Conservation (phyloP, 2,888 invertebrate genomes). For the Pandemis cinnamomeana region DNA sequence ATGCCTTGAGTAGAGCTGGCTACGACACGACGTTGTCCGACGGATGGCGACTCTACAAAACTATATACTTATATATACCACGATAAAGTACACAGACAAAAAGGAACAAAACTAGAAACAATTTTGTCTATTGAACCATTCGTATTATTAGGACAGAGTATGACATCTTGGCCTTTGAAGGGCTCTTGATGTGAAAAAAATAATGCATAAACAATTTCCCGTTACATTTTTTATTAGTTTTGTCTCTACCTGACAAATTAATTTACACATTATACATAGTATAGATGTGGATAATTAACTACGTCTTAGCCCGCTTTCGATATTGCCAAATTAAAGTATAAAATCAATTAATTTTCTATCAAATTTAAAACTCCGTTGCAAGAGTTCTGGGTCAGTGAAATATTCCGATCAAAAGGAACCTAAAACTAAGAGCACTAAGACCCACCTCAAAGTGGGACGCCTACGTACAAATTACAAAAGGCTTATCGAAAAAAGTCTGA, state of each 20-base stretch:
- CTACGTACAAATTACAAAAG: constrained; percentile 26
- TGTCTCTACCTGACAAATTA: no score
- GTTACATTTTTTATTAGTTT: no score
- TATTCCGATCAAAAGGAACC: constrained; percentile 24
- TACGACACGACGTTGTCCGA: not conserved
- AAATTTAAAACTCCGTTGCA: not conserved
- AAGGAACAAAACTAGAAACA: no score
- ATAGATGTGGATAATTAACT: no score
- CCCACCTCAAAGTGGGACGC: constrained; percentile 17
- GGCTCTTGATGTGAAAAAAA: no score
- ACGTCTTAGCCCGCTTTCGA: no score
- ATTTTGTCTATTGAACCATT: no score
- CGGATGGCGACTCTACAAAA: not conserved
- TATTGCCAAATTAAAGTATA: no score
- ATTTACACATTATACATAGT: no score
- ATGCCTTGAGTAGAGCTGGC: not conserved
- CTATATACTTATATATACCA: not conserved
- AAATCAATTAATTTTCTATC: not conserved
- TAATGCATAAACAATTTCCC: no score
- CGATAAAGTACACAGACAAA: not conserved
- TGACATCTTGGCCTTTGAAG: no score
- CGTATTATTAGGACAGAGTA: no score
- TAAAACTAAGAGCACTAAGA: constrained; percentile 20
- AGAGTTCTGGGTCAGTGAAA: constrained; percentile 23
- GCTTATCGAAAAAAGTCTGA: constrained; percentile 26